Percentiles rank a stretch among this genome's conserved stretches.
These are phyloP conservation scores for Mimumesa dahlbomi DNA, from an alignment of 2,888 invertebrate genomes.

Conservation along the genomic window DNA sequence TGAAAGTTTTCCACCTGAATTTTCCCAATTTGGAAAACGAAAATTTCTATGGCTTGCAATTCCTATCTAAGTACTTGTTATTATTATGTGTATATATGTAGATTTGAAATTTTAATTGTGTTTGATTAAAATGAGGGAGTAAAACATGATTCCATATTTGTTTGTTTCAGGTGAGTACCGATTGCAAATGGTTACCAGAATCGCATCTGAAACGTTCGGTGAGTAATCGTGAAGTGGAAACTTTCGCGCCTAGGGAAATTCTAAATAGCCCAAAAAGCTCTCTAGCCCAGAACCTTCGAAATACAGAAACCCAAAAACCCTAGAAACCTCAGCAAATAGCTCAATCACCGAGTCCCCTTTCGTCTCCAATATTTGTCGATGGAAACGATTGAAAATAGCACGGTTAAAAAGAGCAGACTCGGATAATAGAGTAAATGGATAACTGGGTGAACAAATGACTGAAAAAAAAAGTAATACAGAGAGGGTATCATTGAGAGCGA, in stretches of 20 bases:
- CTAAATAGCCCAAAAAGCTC: too few relatives aligned
- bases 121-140: too few relatives aligned
- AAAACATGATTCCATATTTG: background rate
- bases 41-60: too few relatives aligned
- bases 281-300: too few relatives aligned
- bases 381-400: background rate
- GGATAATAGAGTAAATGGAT: background rate
- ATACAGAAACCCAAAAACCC: too few relatives aligned
- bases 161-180: slow-evolving; percentile 45
- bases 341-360: too few relatives aligned
- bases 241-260: too few relatives aligned
- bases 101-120: too few relatives aligned
- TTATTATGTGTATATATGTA: too few relatives aligned
- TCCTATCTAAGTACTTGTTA: too few relatives aligned
- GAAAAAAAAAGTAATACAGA: background rate
- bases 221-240: slow-evolving; percentile 18
- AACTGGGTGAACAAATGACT: slow-evolving; percentile 8
- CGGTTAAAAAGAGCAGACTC: background rate
- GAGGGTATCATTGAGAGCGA: background rate
- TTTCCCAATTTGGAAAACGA: too few relatives aligned
- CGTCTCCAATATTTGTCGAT: background rate
- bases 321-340: too few relatives aligned
- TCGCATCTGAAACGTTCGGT: background rate
- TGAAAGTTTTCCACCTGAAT: background rate
- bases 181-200: background rate